Evolutionary conservation across 1,140 invertebrate genomes (phyloP).

Genomic region (Neodiprion fabricii): DNA sequence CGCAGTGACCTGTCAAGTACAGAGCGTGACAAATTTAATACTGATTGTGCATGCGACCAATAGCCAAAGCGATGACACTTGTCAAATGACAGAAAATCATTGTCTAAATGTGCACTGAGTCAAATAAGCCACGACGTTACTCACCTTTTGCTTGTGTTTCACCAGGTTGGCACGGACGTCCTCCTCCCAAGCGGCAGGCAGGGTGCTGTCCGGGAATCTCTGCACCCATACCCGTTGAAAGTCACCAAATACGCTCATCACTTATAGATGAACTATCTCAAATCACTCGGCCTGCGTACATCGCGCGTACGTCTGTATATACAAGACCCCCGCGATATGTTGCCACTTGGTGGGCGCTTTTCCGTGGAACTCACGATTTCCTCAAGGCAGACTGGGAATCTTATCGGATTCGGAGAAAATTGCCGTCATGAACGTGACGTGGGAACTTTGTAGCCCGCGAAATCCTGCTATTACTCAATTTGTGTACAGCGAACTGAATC

Average conservation of each 20-base stretch:
- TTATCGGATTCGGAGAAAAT: no score
- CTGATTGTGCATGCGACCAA: background rate
- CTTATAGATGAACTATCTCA: background rate
- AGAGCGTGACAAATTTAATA: constrained; percentile 9
- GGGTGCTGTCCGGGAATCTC: constrained; percentile 85
- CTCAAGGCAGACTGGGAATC: no score
- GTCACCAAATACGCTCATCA: constrained; percentile 87
- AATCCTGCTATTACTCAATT: no score
- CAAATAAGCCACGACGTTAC: constrained; percentile 11
- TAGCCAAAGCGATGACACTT: background rate
- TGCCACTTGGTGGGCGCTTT: background rate
- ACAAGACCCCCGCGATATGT: background rate
- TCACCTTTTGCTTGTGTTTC: constrained; percentile 81
- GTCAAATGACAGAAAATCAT: background rate
- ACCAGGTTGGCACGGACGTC: constrained; percentile 86
- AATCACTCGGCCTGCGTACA: background rate
- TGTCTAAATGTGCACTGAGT: background rate
- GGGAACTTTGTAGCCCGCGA: no score
- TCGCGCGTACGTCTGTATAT: background rate
- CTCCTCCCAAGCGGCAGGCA: constrained; percentile 89
- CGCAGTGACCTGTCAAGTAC: constrained; percentile 64
- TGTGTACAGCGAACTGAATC: no score
- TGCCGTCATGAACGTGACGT: no score
- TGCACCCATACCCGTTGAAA: constrained; percentile 88
- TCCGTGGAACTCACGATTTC: no score